Conservation (phyloP, 2,888 invertebrate genomes). For the Amphipyra berbera region DNA sequence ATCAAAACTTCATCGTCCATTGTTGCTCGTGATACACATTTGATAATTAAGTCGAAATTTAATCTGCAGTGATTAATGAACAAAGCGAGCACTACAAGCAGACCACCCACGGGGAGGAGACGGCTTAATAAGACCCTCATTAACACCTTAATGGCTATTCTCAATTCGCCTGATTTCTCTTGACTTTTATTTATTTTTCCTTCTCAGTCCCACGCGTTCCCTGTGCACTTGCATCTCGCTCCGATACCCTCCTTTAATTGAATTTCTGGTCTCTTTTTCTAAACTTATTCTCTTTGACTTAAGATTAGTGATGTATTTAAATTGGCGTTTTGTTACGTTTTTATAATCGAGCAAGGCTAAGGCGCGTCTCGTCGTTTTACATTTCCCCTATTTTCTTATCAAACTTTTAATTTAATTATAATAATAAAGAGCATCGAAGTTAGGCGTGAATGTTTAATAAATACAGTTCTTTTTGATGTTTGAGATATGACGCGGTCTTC, state of each 20-base stretch:
- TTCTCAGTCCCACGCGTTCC: slow-evolving; percentile 71
- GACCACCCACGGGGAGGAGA: slow-evolving; percentile 88
- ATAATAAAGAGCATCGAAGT: slow-evolving; percentile 68
- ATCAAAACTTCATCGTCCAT: slow-evolving; percentile 65
- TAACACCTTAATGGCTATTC: slow-evolving; percentile 90
- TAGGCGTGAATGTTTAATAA: slow-evolving; percentile 28
- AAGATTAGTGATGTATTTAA: slow-evolving; percentile 89
- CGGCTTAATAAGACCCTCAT: slow-evolving; percentile 90
- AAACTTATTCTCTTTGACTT: slow-evolving; percentile 89
- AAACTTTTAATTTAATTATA: slow-evolving; percentile 80
- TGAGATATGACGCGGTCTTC: slow-evolving; percentile 38
- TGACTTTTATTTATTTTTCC: slow-evolving; percentile 84
- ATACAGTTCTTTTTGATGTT: slow-evolving; percentile 46
- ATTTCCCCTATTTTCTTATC: slow-evolving; percentile 73
- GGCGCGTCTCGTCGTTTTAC: slow-evolving; percentile 64
- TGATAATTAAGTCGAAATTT: slow-evolving; percentile 83
- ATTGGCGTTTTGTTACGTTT: slow-evolving; percentile 87
- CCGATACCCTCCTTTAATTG: slow-evolving; percentile 82
- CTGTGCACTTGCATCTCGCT: slow-evolving; percentile 71
- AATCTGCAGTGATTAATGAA: slow-evolving; percentile 86
- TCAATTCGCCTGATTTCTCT: slow-evolving; percentile 88
- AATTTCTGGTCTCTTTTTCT: slow-evolving; percentile 86
- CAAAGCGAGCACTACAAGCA: slow-evolving; percentile 80
- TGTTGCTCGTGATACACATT: slow-evolving; percentile 74
- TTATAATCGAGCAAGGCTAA: slow-evolving; percentile 74